Percentiles rank a stretch among this genome's conserved stretches.
Evolutionary conservation across 2,888 invertebrate species (phyloP).

Genomic region (Drosophila kokeensis): DNA sequence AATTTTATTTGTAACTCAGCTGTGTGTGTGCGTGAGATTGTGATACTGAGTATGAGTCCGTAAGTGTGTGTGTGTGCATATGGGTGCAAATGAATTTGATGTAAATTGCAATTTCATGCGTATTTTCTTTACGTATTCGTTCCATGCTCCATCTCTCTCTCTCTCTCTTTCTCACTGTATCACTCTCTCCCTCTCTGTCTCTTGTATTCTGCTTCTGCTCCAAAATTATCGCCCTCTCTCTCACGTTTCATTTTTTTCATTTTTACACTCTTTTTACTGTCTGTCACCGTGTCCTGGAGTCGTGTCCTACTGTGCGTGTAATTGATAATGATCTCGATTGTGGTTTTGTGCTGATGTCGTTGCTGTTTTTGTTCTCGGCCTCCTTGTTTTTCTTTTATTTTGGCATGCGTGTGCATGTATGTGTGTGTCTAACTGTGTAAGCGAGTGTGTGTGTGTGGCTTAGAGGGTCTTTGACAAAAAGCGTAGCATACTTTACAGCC

Average conservation of each 20-base stretch:
- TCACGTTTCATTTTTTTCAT: neutral
- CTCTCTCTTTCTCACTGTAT: neutral
- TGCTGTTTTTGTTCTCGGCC: slow-evolving; percentile 43
- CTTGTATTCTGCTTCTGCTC: slow-evolving; percentile 5
- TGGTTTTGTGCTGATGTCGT: slow-evolving; percentile 66
- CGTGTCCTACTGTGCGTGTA: slow-evolving; percentile 81
- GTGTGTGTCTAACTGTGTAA: neutral
- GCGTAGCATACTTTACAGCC: slow-evolving; percentile 57
- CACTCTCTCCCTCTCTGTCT: neutral
- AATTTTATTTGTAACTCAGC: slow-evolving; percentile 78
- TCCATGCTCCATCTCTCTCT: neutral
- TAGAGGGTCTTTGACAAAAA: slow-evolving; percentile 61
- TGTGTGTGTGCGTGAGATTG: slow-evolving; percentile 9
- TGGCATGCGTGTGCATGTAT: slow-evolving; percentile 29
- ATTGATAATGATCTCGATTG: slow-evolving; percentile 82
- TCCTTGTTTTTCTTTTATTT: slow-evolving; percentile 52
- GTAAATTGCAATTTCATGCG: slow-evolving; percentile 82
- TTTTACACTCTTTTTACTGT: slow-evolving; percentile 33
- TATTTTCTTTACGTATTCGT: slow-evolving; percentile 75
- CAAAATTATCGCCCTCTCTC: slow-evolving; percentile 9
- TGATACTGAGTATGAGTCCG: slow-evolving; percentile 11
- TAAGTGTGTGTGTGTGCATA: slow-evolving; percentile 54
- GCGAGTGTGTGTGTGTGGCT: slow-evolving; percentile 4
- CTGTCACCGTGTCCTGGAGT: slow-evolving; percentile 33
- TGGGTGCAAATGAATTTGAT: slow-evolving; percentile 82